These are phyloP conservation scores for Himalopsyche phryganea DNA, from an alignment of 1,140 invertebrate genomes.

Conservation along the genomic window DNA sequence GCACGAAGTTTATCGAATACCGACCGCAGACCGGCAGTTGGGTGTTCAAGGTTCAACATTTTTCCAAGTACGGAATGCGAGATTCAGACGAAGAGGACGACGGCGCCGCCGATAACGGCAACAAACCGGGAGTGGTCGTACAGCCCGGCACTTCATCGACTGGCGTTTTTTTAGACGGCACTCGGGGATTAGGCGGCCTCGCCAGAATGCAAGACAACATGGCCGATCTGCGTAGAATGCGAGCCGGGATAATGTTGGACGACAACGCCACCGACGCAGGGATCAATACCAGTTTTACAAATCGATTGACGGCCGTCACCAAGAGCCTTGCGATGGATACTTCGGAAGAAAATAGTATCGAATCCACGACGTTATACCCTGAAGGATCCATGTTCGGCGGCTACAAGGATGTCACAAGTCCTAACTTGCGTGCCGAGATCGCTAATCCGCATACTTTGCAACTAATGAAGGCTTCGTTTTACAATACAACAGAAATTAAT, in stretches of 20 bases:
- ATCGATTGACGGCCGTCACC: background rate
- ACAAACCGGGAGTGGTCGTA: background rate
- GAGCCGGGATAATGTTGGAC: too few relatives aligned
- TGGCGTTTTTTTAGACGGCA: background rate
- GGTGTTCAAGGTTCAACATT: constrained; percentile 93
- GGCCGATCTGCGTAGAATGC: too few relatives aligned
- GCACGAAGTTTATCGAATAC: constrained; percentile 91
- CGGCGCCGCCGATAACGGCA: constrained; percentile 28
- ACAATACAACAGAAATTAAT: constrained; percentile 41
- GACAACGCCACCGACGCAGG: too few relatives aligned
- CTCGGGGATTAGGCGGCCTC: too few relatives aligned
- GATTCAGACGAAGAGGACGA: constrained; percentile 86
- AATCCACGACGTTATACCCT: constrained; percentile 38
- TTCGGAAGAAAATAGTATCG: constrained; percentile 41
- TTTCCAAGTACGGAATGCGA: constrained; percentile 92
- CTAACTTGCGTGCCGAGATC: constrained; percentile 34
- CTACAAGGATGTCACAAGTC: too few relatives aligned
- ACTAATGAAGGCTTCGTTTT: constrained; percentile 82
- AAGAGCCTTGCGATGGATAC: constrained; percentile 47
- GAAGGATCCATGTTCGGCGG: constrained; percentile 23
- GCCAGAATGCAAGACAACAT: too few relatives aligned
- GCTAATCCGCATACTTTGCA: constrained; percentile 58
- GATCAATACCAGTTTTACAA: too few relatives aligned
- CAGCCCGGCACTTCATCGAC: background rate
- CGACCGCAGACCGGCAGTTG: constrained; percentile 92